Conservation (phyloP, 2,888 invertebrate species). For the Schizaphis graminum region DNA sequence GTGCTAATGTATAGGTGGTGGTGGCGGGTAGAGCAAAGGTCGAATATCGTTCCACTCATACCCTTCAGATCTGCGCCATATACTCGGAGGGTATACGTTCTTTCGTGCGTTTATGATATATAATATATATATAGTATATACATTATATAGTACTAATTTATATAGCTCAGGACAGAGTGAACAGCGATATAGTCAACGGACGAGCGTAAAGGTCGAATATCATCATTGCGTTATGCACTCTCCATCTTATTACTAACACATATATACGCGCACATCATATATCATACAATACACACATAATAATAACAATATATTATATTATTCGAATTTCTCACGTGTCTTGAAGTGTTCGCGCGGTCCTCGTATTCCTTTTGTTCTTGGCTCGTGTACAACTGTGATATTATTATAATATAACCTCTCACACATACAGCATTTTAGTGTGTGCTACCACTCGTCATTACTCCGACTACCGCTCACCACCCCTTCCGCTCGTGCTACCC, state of each 20-base stretch:
- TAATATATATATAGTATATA: background rate
- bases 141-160: background rate
- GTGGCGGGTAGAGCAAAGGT: background rate
- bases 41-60: background rate
- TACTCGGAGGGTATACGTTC: background rate
- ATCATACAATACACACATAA: too few species aligned
- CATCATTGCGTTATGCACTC: background rate
- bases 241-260: background rate
- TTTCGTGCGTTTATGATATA: background rate
- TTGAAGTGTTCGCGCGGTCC: background rate
- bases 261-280: too few species aligned
- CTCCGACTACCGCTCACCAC: background rate
- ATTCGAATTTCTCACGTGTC: background rate
- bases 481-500: background rate
- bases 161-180: background rate
- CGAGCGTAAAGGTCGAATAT: background rate
- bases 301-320: background rate
- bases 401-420: conserved; percentile 11
- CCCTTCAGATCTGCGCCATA: background rate
- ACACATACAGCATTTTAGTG: background rate
- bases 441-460: background rate
- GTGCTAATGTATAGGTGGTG: background rate
- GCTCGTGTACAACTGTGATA: background rate
- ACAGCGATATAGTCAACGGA: background rate
- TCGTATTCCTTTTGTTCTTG: conserved; percentile 6